Conservation (phyloP, 2,797 vertebrate species). For the Buceros bicornis region DNA sequence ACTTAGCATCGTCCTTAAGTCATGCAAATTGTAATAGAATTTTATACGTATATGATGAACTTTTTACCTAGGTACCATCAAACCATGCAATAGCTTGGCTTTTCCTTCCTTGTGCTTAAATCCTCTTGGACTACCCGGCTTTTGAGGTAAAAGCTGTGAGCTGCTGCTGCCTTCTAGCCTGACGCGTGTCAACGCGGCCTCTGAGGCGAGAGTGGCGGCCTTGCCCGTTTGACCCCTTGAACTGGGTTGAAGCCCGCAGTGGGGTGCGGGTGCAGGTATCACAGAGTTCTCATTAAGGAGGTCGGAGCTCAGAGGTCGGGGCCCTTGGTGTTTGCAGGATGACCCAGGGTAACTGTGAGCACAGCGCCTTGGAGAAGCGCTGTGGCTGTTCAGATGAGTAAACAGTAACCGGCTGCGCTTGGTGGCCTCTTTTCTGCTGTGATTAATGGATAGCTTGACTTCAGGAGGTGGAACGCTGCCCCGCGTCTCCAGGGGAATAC, state of each 20-base stretch:
- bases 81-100: background rate
- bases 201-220: background rate
- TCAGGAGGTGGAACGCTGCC: conserved; percentile 11
- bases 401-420: background rate
- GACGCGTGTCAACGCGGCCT: background rate
- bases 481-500: conserved; percentile 28
- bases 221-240: background rate
- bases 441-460: conserved; percentile 55
- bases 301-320: fast-evolving
- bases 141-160: background rate
- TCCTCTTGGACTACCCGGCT: background rate
- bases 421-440: background rate
- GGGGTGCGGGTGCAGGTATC: background rate
- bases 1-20: background rate
- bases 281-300: fast-evolving
- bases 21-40: background rate
- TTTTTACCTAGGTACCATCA: background rate
- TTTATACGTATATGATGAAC: background rate
- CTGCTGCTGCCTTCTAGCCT: background rate
- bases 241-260: background rate
- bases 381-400: background rate
- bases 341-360: background rate
- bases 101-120: background rate
- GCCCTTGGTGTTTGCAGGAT: background rate
- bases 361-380: background rate